A percentile compares a stretch with the other conserved stretches of the same genome.
Evolutionary conservation across 2,113 vertebrate genomes (phyloP).

Genomic region (Atrichornis clamosus): DNA sequence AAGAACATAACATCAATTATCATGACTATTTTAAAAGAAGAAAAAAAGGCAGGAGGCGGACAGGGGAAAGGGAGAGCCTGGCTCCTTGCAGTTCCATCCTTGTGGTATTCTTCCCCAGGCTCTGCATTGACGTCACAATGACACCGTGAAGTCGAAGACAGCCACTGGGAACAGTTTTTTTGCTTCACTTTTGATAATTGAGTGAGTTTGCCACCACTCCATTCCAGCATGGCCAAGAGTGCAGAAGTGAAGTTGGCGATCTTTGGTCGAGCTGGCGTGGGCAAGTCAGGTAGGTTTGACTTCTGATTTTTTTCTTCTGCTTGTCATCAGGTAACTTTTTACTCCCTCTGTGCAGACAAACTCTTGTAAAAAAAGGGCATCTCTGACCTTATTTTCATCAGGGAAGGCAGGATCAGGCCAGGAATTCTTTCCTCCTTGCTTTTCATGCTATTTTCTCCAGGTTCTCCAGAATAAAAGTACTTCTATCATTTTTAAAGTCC

Average conservation of each 20-base stretch:
- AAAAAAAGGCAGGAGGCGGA: not conserved
- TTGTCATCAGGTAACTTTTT: not conserved
- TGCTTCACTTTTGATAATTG: not conserved
- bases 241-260: slow-evolving; percentile 93
- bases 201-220: not conserved
- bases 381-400: not conserved
- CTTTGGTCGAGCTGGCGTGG: slow-evolving; percentile 93
- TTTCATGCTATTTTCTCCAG: not conserved
- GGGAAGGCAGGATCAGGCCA: not conserved
- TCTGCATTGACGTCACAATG: slow-evolving; percentile 62
- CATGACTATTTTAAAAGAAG: not conserved
- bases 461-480: not conserved
- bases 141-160: slow-evolving; percentile 45
- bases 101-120: slow-evolving; percentile 43
- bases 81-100: not conserved
- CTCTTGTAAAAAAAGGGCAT: not conserved
- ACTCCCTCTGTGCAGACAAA: not conserved
- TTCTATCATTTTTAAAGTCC: not conserved
- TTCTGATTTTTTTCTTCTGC: not conserved
- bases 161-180: not conserved
- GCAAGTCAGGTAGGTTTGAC: slow-evolving; percentile 89
- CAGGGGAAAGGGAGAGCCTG: not conserved
- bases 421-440: not conserved
- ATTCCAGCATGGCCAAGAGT: slow-evolving; percentile 86
- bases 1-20: not conserved